A percentile compares a stretch with the other conserved stretches of the same genome.
Evolutionary conservation across 2,888 invertebrate species (phyloP).

Genomic region (Ochropleura leucogaster): DNA sequence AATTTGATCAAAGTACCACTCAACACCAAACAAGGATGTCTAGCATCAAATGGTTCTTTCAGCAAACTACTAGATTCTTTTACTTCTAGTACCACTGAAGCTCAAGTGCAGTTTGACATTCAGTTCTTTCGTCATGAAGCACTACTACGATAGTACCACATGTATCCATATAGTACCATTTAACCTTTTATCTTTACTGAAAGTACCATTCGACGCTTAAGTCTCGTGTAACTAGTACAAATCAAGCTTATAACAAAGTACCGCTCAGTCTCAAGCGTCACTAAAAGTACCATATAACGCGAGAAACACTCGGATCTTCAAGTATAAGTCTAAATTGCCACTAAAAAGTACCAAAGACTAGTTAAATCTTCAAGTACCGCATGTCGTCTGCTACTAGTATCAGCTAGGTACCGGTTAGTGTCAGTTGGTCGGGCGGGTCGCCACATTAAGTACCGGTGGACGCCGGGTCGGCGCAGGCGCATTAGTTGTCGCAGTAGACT

Average conservation of each 20-base stretch:
- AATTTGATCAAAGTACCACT: constrained; percentile 26
- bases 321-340: background rate
- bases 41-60: constrained; percentile 1
- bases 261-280: background rate
- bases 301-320: constrained; percentile 2
- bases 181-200: constrained; percentile 9
- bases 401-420: constrained; percentile 34
- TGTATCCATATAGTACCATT: background rate
- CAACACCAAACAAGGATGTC: constrained; percentile 5
- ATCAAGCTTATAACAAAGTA: background rate
- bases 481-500: constrained; percentile 87
- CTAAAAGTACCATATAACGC: constrained; percentile 5
- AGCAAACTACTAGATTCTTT: background rate
- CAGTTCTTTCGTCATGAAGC: background rate
- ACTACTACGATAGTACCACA: constrained; percentile 16
- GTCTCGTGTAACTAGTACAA: background rate
- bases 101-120: constrained; percentile 7
- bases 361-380: constrained; percentile 19
- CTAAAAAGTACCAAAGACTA: constrained; percentile 6
- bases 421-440: constrained; percentile 15
- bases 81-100: constrained; percentile 18
- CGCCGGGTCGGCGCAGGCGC: constrained; percentile 45
- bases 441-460: constrained; percentile 49
- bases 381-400: constrained; percentile 21
- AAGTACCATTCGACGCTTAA: background rate